Evolutionary conservation across 2,888 invertebrate species (phyloP).

Genomic region (Heteromyza rotundicornis): DNA sequence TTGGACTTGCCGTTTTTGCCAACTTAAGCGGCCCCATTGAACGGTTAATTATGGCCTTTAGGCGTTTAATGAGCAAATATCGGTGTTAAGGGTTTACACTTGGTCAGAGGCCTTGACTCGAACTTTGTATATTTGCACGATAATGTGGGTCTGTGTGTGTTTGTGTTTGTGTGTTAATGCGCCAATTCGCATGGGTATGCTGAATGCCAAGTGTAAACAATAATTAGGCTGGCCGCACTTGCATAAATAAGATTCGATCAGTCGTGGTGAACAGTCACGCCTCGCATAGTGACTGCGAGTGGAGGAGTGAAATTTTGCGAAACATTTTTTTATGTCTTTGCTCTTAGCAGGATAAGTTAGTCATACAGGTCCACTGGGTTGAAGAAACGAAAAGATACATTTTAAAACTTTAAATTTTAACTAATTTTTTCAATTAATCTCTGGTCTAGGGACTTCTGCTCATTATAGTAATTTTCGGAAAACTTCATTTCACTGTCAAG

Average conservation of each 20-base stretch:
- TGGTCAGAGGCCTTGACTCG: not conserved
- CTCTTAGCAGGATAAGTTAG: no score
- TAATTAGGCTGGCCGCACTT: not conserved
- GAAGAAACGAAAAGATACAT: no score
- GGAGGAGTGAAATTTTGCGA: no score
- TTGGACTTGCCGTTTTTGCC: not conserved
- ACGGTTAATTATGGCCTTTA: not conserved
- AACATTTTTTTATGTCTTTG: no score
- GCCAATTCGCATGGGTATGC: not conserved
- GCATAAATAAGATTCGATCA: not conserved
- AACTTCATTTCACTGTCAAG: no score
- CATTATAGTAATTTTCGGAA: no score
- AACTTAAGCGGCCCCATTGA: not conserved
- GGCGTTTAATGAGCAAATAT: slow-evolving; percentile 4
- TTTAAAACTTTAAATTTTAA: no score
- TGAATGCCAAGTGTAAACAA: not conserved
- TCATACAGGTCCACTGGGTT: no score
- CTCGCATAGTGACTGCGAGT: no score
- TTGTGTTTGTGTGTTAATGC: not conserved
- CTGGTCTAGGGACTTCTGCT: no score
- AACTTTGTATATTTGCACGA: not conserved
- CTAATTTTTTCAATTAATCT: no score
- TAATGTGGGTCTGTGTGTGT: not conserved
- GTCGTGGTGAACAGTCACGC: not conserved
- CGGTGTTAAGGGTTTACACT: not conserved